These are phyloP conservation scores for Trissolcus japonicus DNA, from an alignment of 2,888 invertebrate genomes.

Conservation along the genomic window DNA sequence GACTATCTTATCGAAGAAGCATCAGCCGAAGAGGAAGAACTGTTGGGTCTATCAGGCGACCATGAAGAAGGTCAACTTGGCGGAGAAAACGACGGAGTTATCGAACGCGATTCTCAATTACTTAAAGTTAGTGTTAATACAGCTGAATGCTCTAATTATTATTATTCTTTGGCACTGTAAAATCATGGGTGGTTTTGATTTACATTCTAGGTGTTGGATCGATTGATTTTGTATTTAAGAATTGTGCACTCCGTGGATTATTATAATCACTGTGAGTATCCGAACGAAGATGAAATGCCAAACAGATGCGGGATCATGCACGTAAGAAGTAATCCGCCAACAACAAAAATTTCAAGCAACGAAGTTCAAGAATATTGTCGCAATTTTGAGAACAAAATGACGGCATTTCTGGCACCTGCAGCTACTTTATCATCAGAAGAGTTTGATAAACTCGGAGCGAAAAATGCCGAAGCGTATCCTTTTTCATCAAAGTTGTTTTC, in stretches of 20 bases:
- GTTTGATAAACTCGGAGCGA: slow-evolving; percentile 88
- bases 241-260: slow-evolving; percentile 99
- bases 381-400: slow-evolving; percentile 93
- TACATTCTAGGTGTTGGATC: slow-evolving; percentile 79
- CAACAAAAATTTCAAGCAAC: slow-evolving; percentile 85
- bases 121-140: slow-evolving; percentile 79
- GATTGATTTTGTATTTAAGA: slow-evolving; percentile 93
- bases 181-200: slow-evolving; percentile 10
- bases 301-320: slow-evolving; percentile 99
- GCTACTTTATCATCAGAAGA: slow-evolving; percentile 86
- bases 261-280: slow-evolving; percentile 99
- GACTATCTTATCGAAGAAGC: slow-evolving; percentile 99
- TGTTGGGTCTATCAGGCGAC: slow-evolving; percentile 82
- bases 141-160: slow-evolving; percentile 62
- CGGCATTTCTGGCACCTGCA: slow-evolving; percentile 89
- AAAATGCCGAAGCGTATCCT: slow-evolving; percentile 81
- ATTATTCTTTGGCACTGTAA: neutral
- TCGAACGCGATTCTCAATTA: slow-evolving; percentile 85
- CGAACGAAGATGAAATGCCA: slow-evolving; percentile 99
- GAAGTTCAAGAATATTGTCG: slow-evolving; percentile 86
- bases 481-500: slow-evolving; percentile 44
- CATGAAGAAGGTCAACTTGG: slow-evolving; percentile 77
- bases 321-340: slow-evolving; percentile 92
- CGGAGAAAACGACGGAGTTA: slow-evolving; percentile 76
- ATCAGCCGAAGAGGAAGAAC: slow-evolving; percentile 97